A percentile compares a stretch with the other conserved stretches of the same genome.
Evolutionary conservation across 2,888 invertebrate genomes (phyloP).

Genomic region (Clepsis dumicolana): DNA sequence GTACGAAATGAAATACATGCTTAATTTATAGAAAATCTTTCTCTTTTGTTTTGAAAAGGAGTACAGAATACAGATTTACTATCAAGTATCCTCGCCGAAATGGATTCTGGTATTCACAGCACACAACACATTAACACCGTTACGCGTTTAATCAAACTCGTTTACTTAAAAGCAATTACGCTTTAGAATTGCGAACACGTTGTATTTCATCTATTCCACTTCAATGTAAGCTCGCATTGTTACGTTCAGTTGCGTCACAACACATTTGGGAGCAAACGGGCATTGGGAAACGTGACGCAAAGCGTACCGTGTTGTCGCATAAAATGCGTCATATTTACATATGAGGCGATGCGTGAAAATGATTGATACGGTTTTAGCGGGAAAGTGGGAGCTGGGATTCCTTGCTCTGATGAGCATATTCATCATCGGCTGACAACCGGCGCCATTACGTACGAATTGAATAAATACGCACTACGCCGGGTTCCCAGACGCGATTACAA

Average conservation of each 20-base stretch:
- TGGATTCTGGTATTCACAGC: background rate
- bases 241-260: conserved; percentile 29
- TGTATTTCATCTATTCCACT: conserved; percentile 33
- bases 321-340: conserved; percentile 70
- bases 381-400: conserved; percentile 53
- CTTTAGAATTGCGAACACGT: conserved; percentile 30
- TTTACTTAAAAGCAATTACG: conserved; percentile 22
- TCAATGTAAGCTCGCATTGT: conserved; percentile 28
- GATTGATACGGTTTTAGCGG: conserved; percentile 74
- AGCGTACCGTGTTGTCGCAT: conserved; percentile 59
- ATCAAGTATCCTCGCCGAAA: background rate
- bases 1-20: background rate
- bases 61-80: background rate
- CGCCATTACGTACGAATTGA: conserved; percentile 63
- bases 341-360: conserved; percentile 70
- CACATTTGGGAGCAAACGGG: conserved; percentile 32
- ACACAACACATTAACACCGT: background rate
- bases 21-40: background rate
- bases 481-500: conserved; percentile 52
- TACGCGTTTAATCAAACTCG: conserved; percentile 11
- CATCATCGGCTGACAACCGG: conserved; percentile 70
- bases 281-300: conserved; percentile 39
- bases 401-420: conserved; percentile 70
- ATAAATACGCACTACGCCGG: conserved; percentile 53
- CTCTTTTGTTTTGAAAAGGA: background rate